Evolutionary conservation across 1,140 invertebrate species (phyloP).

Genomic region (Eciton burchellii): DNA sequence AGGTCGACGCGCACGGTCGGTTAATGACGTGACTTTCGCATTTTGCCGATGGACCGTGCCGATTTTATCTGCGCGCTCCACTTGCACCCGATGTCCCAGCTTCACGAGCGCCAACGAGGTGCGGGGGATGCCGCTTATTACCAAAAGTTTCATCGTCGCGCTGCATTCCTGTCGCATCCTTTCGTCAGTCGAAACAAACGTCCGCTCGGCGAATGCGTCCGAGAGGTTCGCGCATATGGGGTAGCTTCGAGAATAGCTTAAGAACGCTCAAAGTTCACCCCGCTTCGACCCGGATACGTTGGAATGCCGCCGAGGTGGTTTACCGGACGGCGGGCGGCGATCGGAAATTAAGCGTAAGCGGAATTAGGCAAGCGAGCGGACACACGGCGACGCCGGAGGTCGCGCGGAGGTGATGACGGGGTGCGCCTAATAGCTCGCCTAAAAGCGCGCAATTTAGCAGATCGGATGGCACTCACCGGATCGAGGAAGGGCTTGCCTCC

Average conservation of each 20-base stretch:
- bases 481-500: conserved; percentile 20
- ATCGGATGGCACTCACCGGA: conserved; percentile 59
- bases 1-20: conserved; percentile 65
- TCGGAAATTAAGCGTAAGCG: conserved; percentile 41
- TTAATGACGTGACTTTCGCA: conserved; percentile 69
- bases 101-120: not conserved
- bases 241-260: conserved; percentile 29
- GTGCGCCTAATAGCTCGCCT: conserved; percentile 71
- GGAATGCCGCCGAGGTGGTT: conserved; percentile 25
- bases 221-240: too few species aligned
- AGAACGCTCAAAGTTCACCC: too few species aligned
- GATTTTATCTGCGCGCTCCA: conserved; percentile 58
- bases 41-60: conserved; percentile 48
- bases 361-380: conserved; percentile 25
- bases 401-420: conserved; percentile 39
- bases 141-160: conserved; percentile 37
- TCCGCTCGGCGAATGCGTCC: conserved; percentile 36
- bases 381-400: not conserved
- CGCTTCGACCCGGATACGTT: conserved; percentile 37
- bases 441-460: conserved; percentile 75
- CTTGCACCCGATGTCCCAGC: conserved; percentile 55
- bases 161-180: conserved; percentile 38
- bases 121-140: conserved; percentile 9
- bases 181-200: conserved; percentile 28
- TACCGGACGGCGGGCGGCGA: conserved; percentile 10